Conservation (phyloP, 2,113 vertebrate species). For the Petrocephalus microphthalmus region DNA sequence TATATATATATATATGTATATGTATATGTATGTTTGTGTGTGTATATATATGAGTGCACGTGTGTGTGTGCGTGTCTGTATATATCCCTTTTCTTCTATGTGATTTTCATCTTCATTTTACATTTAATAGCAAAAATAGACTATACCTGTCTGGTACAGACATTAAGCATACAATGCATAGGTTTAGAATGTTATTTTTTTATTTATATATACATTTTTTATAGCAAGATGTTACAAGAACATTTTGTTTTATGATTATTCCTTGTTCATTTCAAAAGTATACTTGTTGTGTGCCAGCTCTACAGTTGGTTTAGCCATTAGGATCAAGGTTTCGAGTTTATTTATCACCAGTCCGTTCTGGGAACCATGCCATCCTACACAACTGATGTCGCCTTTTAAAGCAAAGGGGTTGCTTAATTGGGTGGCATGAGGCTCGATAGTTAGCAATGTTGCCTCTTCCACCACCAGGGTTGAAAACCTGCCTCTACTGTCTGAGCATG, state of each 20-base stretch:
- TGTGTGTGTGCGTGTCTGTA: not conserved
- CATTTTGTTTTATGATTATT: slow-evolving; percentile 27
- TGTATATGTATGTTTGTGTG: no score
- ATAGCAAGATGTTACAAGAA: not conserved
- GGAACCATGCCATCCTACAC: not conserved
- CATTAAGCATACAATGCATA: not conserved
- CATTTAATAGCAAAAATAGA: not conserved
- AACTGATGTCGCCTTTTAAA: slow-evolving; percentile 13
- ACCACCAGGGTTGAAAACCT: not conserved
- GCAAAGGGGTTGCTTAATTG: not conserved
- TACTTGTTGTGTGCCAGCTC: not conserved
- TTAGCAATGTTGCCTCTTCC: not conserved
- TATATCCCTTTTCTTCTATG: not conserved
- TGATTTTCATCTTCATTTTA: not conserved
- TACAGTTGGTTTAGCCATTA: not conserved
- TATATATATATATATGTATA: not conserved
- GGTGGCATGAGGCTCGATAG: not conserved
- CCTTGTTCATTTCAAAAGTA: slow-evolving; percentile 43
- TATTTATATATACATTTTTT: slow-evolving; percentile 46
- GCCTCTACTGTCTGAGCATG: not conserved
- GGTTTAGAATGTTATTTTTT: slow-evolving; percentile 36
- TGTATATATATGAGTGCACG: no score
- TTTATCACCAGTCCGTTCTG: not conserved
- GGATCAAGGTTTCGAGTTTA: not conserved
- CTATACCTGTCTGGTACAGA: not conserved